Conservation (phyloP, 2,113 vertebrate genomes). For the Onychostoma macrolepis region DNA sequence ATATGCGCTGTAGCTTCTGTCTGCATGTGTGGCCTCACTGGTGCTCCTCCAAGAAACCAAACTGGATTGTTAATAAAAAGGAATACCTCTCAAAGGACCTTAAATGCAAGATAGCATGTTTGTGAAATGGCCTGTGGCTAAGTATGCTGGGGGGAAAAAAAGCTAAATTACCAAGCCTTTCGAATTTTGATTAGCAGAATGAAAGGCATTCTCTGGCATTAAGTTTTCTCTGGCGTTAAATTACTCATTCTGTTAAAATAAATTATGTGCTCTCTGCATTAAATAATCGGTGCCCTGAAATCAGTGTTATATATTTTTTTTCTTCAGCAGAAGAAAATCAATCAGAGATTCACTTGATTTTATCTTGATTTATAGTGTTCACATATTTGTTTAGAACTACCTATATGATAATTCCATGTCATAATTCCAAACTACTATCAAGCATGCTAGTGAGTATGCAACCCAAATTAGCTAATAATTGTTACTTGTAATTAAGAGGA, state of each 20-base stretch:
- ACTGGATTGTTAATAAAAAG: conserved; percentile 13
- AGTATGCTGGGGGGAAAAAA: background rate
- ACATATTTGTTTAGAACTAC: background rate
- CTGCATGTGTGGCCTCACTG: background rate
- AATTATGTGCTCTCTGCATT: background rate
- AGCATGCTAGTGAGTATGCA: background rate
- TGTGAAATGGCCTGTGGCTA: conserved; percentile 6
- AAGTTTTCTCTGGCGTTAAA: background rate
- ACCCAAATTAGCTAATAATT: background rate
- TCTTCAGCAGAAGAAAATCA: too few species aligned
- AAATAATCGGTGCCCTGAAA: background rate
- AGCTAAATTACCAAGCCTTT: background rate
- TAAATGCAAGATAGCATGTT: conserved; percentile 1
- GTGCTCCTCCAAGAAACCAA: background rate
- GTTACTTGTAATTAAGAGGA: conserved; percentile 1
- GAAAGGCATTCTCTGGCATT: background rate
- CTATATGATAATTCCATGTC: background rate
- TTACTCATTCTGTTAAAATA: conserved; percentile 3
- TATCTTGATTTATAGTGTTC: background rate
- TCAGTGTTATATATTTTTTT: background rate
- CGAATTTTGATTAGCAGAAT: background rate
- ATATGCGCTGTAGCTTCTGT: background rate
- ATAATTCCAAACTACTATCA: too few species aligned
- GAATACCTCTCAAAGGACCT: background rate
- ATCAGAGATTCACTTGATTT: background rate